Base-by-base conservation (phyloP, 2,888 invertebrate genomes). In the Ophraella communa region DNA sequence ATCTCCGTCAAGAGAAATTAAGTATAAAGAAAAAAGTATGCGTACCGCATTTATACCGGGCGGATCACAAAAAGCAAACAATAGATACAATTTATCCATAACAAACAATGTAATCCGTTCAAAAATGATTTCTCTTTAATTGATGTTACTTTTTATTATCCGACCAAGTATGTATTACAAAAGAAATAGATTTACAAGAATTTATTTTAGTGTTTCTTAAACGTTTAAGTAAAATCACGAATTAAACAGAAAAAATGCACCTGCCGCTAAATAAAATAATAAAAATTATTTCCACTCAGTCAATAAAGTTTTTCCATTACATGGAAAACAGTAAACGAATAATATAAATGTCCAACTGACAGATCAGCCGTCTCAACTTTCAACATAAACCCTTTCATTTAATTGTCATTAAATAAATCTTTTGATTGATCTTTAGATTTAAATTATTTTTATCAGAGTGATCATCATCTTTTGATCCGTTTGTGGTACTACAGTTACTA, bases 221-320 rank as follows among this genome's bases (percentile, higher is more conserved):
- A 17, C 17, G 5, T 45, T 45, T 21, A 18, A 4, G 45, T 21
- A 44, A 44, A 8, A 17, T 44, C 11, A 45, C 10, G 21, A 45
- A 21, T 8, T 21, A 51, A 51, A 51, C 27, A 14, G 17, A 51
- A 64, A 30, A 64, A 60, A 56, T 51, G 54, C 59, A 33, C 44
- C 30, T 42, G 21, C 54, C 45, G 27, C 7, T 52, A 23, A 33
- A 51, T 49, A 51, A 42, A 60, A 49, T 44, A 24, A 64, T 55
- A 30, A 24, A 44, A 56, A 64, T 51, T 55, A 57, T 53, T 57
- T 57, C 30, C 53, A 51, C 67, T 71, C 71, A 73, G 71, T 73
- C 73, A 55, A 65, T 71, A 69, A 68, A 58, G 51, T 18, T 20
- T 51, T 67, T 70, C 71, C 71, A 71, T 70, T 66, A 54, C 59